Percentiles rank a stretch among this genome's conserved stretches.
Conservation (phyloP, 1,140 invertebrate genomes). For the Papilio glaucus region DNA sequence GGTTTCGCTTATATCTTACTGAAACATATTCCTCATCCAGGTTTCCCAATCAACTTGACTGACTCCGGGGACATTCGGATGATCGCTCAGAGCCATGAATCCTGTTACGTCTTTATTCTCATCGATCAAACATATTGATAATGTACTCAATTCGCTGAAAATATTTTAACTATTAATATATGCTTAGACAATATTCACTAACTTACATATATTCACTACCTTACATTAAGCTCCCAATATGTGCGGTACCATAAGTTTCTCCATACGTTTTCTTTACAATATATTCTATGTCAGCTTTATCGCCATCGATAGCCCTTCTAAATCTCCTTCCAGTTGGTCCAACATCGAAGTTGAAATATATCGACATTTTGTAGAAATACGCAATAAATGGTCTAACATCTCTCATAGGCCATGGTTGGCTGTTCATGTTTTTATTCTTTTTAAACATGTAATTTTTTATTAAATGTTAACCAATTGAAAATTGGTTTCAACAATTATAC, state of each 20-base stretch:
- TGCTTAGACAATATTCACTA: too few species aligned
- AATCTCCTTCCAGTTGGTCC: conserved; percentile 60
- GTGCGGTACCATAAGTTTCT: conserved; percentile 58
- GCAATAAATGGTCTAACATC: background rate
- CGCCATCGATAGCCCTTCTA: conserved; percentile 69
- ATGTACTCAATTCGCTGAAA: conserved; percentile 76
- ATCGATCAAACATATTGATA: conserved; percentile 76
- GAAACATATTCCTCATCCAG: conserved; percentile 82
- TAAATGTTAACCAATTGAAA: too few species aligned
- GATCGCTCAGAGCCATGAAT: conserved; percentile 79
- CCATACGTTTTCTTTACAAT: conserved; percentile 51
- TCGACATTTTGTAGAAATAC: conserved; percentile 61
- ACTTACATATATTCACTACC: too few species aligned
- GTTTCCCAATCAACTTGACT: conserved; percentile 80
- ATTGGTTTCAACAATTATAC: too few species aligned
- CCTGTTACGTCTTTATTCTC: conserved; percentile 73
- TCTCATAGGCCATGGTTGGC: conserved; percentile 9
- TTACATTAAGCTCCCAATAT: conserved; percentile 70
- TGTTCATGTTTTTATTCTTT: background rate
- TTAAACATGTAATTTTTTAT: background rate
- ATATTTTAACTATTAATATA: background rate
- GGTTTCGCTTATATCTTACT: conserved; percentile 68
- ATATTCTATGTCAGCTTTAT: conserved; percentile 62
- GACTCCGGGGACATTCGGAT: conserved; percentile 81
- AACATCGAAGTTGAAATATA: conserved; percentile 72